Evolutionary conservation across 2,113 vertebrate genomes (phyloP).

Genomic region (Athene cunicularia): DNA sequence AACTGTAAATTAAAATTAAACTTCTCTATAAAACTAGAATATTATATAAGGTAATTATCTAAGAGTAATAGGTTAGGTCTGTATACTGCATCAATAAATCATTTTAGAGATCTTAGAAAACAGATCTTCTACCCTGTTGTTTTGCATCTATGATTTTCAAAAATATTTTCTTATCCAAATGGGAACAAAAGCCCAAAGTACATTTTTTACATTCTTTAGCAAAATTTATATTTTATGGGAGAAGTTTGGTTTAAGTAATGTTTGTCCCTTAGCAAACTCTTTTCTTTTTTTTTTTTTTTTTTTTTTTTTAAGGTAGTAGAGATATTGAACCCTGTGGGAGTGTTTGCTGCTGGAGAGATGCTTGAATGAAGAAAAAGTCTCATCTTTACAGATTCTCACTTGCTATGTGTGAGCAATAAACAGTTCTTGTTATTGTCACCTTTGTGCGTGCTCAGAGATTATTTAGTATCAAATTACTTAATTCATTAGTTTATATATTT

Average conservation of each 20-base stretch:
- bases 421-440: neutral
- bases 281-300: neutral
- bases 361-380: neutral
- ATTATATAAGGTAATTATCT: neutral
- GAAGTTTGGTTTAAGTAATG: neutral
- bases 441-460: neutral
- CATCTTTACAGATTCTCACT: neutral
- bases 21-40: neutral
- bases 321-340: neutral
- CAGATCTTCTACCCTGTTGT: neutral
- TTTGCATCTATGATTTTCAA: neutral
- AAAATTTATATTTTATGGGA: neutral
- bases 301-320: neutral
- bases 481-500: neutral
- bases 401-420: neutral
- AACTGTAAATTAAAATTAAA: slow-evolving; percentile 46
- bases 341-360: neutral
- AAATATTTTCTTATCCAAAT: neutral
- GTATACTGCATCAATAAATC: neutral
- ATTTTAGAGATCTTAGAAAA: neutral
- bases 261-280: neutral
- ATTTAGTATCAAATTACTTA: neutral
- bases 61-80: slow-evolving; percentile 4
- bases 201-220: neutral
- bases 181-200: neutral